Evolutionary conservation across 2,888 invertebrate genomes (phyloP), one percentile per base, ranked within the genome.

Genomic region (Drosophila demipolita): DNA sequence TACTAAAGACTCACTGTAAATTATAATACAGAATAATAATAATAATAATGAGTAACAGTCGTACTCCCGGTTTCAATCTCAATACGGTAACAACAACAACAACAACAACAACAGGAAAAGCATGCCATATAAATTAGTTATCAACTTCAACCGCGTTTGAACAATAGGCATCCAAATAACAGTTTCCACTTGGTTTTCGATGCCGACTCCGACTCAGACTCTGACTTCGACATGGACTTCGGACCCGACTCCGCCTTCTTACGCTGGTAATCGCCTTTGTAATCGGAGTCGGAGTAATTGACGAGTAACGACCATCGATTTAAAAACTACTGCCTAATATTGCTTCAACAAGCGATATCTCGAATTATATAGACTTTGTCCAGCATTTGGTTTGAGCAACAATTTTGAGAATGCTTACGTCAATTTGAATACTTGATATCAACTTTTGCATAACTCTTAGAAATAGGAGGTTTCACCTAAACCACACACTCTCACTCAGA

Each of bases 1-100:
- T 62, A 65, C 66, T 75, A 82, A 78, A 84, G 82, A 80, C 81
- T 58, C 58, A 67, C 80, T 82, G 76, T 72, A 72, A 81, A 73
- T 75, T 53, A 80, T 85, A 76, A 85, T 68, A 65, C 48, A 59
- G 58, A 71, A 58, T 74, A 75, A 70, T 79, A 63, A 74, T 68
- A 69, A 63, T 58, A 40, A 42, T 54, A 59, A 40, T 45, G 57
- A 61, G 60, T 35, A 60, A 12, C 54, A 53, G 38, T 60, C 40
- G 20, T 64, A 58, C 15, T 62, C 42, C 45, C 40, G 36, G 33
- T 23, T 55, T 29, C 38, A 53, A 35, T 59, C 49, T 36, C 48
- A 70, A 48, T 23, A 26, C 53, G 29, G 17, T 20, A 57, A 61
- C 53, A 45, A 29, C 55, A 42, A 35, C 42, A 29, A 9, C 50